Percentiles rank a stretch among this genome's conserved stretches.
These are phyloP conservation scores for Glyptemys insculpta DNA, from an alignment of 2,797 vertebrate genomes.

Conservation along the genomic window DNA sequence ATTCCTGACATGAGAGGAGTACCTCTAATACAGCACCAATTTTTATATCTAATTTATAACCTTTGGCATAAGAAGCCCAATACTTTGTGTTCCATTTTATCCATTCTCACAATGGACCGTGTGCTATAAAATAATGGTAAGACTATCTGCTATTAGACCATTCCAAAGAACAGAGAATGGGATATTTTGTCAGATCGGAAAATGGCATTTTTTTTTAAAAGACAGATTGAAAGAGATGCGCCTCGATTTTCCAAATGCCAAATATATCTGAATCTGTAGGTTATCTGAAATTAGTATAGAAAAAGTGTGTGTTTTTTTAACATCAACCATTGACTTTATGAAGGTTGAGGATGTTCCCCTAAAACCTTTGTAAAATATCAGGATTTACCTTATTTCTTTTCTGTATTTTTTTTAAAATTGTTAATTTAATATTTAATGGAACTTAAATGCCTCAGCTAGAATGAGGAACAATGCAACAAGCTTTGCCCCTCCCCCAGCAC, in stretches of 20 bases:
- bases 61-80: not conserved
- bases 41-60: conserved; percentile 5
- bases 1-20: not conserved
- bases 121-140: not conserved
- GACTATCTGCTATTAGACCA: not conserved
- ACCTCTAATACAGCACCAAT: not conserved
- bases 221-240: not conserved
- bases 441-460: not conserved
- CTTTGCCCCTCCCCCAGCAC: not conserved
- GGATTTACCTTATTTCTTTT: not conserved
- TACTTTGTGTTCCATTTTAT: not conserved
- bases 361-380: not conserved
- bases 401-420: not conserved
- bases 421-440: not conserved
- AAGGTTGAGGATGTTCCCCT: not conserved
- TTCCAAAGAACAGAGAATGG: not conserved
- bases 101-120: not conserved
- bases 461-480: not conserved
- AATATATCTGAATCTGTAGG: not conserved
- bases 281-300: not conserved
- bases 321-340: not conserved
- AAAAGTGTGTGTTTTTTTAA: not conserved
- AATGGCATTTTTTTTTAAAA: not conserved
- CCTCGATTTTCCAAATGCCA: not conserved
- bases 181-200: not conserved